Base-by-base conservation (phyloP, 2,888 invertebrate genomes). In the Hydrotaea diabolus region DNA sequence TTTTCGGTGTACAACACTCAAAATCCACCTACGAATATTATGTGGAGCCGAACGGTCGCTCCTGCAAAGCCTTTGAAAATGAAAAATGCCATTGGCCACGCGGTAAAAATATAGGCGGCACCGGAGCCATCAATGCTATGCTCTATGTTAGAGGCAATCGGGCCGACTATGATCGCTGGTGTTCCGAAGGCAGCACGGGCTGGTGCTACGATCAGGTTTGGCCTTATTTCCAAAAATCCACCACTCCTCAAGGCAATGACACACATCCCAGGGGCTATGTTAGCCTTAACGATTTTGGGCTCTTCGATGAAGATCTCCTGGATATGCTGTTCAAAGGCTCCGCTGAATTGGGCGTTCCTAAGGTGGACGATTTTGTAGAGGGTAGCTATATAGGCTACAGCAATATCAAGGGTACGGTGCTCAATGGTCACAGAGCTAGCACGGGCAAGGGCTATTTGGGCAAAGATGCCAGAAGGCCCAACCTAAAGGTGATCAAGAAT, bases 151-250 rank as follows among this genome's bases (percentile, higher is more conserved):
- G 94, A 69, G 95, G 95, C 0, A 94, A 94, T 90, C 93, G 93
- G 19, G 89, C 89, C 5, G 95, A 96, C 89, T 96, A 94, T 88
- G 94, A 96, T 88, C 89, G 92, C 0, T 96, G 96, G 95, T 93
- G 93, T 17, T 87, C 89, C 2, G 79, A 92, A 23, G 95, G 95
- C 0, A 95, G 94, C 88, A 82, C 89, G 0, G 85, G 85, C 0
- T 96, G 95, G 96, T 92, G 95, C 1, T 97, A 94, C 91, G 94
- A 96, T 53, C 95, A 96, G 86, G 94, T 96, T 0, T 91, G 96
- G 49, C 95, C 95, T 0, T 97, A 96, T 90, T 97, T 97, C 90
- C 95, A 95, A 89, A 97, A 97, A 90, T 96, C 96, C 0, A 93
- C 85, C 31, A 66, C 26, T 2, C 83, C 83, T n/a, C 82, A 62